Conservation (phyloP, 2,113 vertebrate species). For the Stictonetta naevosa region DNA sequence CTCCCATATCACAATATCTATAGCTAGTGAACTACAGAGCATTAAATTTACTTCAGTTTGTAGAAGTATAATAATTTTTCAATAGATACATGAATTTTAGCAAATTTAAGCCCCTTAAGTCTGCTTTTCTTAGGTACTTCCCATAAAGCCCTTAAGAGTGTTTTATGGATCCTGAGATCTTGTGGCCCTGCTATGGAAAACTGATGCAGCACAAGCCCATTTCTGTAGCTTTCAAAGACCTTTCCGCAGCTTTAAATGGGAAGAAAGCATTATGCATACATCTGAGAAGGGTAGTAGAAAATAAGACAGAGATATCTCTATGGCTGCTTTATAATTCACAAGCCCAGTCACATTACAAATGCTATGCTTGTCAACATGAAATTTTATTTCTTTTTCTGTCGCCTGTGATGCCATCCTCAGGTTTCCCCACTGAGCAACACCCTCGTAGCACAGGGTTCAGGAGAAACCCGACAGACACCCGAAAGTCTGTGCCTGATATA, state of each 20-base stretch:
- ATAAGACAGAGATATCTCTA: neutral
- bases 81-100: neutral
- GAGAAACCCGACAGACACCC: neutral
- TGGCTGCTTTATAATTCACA: neutral
- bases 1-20: neutral
- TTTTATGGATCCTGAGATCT: neutral
- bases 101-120: neutral
- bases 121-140: neutral
- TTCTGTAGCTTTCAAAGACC: neutral
- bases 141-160: neutral
- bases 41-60: neutral
- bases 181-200: neutral
- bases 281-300: neutral
- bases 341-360: neutral
- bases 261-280: neutral
- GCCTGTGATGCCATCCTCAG: fast-evolving
- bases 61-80: neutral
- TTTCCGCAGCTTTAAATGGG: neutral
- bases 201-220: neutral
- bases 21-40: neutral
- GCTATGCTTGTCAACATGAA: neutral
- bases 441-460: neutral
- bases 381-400: neutral
- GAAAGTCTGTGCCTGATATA: neutral
- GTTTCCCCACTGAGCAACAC: neutral